These are phyloP conservation scores for Norana najaformis DNA, from an alignment of 2,888 invertebrate genomes.

Conservation along the genomic window DNA sequence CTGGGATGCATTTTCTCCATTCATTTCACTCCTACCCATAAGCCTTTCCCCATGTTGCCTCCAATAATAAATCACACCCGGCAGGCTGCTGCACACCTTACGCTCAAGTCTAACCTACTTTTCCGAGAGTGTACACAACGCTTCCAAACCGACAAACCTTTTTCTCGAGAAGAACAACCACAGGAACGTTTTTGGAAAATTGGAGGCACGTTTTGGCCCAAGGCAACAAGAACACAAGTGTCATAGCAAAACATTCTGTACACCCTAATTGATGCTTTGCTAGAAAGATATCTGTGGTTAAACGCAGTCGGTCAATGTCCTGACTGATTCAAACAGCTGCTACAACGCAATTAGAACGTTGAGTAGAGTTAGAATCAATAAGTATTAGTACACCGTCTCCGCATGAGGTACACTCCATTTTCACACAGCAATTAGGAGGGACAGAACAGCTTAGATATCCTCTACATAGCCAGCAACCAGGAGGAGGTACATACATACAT, in stretches of 20 bases:
- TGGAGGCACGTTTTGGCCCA: neutral
- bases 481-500: too few species aligned
- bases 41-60: neutral
- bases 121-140: neutral
- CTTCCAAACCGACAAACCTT: neutral
- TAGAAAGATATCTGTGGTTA: neutral
- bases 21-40: too few species aligned
- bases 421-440: neutral
- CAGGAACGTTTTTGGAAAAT: neutral
- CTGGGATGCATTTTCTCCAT: neutral
- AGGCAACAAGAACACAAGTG: neutral
- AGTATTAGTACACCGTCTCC: neutral
- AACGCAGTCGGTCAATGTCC: neutral
- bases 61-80: neutral
- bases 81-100: too few species aligned
- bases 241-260: neutral
- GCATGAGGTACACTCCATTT: neutral
- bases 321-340: neutral
- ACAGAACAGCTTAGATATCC: neutral
- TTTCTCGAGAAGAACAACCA: neutral
- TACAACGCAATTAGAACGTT: neutral
- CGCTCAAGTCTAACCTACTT: neutral
- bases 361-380: neutral
- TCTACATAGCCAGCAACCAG: neutral
- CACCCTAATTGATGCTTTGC: neutral